Conservation (phyloP, 2,113 vertebrate genomes). For the Alces alces region DNA sequence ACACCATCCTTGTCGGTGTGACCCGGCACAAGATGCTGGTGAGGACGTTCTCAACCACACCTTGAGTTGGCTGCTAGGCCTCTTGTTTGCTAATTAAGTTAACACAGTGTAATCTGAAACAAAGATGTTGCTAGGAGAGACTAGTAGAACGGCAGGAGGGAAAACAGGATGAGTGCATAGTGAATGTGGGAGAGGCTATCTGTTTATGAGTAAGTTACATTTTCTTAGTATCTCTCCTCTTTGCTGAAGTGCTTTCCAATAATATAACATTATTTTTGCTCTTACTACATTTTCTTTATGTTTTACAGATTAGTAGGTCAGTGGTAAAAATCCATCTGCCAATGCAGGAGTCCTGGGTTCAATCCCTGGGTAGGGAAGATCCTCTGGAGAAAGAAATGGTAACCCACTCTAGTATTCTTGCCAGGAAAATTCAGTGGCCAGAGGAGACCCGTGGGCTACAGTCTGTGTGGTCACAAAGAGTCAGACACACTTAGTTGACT, state of each 20-base stretch:
- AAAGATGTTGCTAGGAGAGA: neutral
- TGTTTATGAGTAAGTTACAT: accelerated
- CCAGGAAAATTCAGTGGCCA: neutral
- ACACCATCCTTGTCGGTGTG: neutral
- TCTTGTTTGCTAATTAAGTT: neutral
- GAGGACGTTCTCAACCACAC: neutral
- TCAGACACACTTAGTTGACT: neutral
- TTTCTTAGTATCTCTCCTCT: neutral
- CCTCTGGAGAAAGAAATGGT: neutral
- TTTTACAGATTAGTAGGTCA: neutral
- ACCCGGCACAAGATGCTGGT: neutral
- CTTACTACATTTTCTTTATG: neutral
- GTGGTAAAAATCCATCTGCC: neutral
- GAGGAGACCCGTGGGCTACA: neutral
- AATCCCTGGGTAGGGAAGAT: neutral
- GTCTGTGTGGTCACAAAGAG: neutral
- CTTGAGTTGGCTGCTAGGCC: neutral
- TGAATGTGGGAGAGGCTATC: accelerated
- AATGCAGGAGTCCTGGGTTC: neutral
- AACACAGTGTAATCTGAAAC: neutral
- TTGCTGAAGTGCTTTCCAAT: neutral
- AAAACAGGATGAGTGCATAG: accelerated
- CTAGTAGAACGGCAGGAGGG: neutral
- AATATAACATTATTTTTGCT: neutral
- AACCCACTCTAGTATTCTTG: neutral